Evolutionary conservation across 2,113 vertebrate species (phyloP).

Genomic region (Cebidichthys violaceus): DNA sequence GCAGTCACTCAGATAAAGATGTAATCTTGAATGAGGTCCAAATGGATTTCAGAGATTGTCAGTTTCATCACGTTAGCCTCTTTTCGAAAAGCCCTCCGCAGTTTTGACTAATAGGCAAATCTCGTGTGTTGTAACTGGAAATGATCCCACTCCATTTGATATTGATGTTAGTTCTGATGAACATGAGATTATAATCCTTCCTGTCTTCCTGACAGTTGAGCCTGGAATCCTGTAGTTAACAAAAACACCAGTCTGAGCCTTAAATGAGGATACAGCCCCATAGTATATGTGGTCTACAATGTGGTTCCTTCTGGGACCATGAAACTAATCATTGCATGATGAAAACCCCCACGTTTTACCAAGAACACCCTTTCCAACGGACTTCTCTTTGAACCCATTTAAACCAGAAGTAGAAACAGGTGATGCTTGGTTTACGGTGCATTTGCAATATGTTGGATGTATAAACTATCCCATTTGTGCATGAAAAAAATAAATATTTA

Average conservation of each 20-base stretch:
- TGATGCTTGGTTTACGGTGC: neutral
- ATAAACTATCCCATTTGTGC: neutral
- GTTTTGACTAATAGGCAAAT: slow-evolving; percentile 51
- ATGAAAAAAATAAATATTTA: neutral
- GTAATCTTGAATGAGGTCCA: slow-evolving; percentile 77
- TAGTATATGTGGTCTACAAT: neutral
- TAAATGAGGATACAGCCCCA: slow-evolving; percentile 2
- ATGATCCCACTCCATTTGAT: slow-evolving; percentile 29
- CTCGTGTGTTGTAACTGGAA: slow-evolving; percentile 51
- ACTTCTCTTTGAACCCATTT: neutral
- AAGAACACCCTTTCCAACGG: neutral
- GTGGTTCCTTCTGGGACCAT: neutral
- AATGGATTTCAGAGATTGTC: slow-evolving; percentile 80
- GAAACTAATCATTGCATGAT: neutral
- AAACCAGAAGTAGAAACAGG: neutral
- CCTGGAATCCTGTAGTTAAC: slow-evolving; percentile 22
- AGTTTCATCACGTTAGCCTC: slow-evolving; percentile 76
- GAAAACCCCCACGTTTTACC: neutral
- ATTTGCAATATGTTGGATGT: neutral
- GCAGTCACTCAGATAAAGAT: slow-evolving; percentile 77
- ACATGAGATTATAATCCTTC: slow-evolving; percentile 39
- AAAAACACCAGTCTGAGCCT: slow-evolving; percentile 33
- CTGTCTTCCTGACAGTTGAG: slow-evolving; percentile 38
- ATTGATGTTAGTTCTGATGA: slow-evolving; percentile 43
- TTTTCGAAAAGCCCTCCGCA: slow-evolving; percentile 65